These are phyloP conservation scores for Xenopus borealis DNA, from an alignment of 2,113 vertebrate species.

Conservation along the genomic window DNA sequence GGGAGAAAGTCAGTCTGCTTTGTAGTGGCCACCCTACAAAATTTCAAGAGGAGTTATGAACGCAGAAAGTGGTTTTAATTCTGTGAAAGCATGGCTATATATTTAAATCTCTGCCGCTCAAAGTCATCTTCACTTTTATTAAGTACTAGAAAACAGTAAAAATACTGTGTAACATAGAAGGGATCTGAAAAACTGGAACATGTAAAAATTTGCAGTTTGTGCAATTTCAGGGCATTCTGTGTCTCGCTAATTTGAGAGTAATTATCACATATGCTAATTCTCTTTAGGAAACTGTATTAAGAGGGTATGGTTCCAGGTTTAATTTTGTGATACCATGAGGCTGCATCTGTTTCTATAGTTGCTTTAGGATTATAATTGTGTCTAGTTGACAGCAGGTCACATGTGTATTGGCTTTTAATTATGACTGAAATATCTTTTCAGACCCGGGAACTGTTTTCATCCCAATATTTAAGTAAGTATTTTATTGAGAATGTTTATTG, in stretches of 20 bases:
- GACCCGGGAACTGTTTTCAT: conserved; percentile 60
- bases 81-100: conserved; percentile 7
- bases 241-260: conserved; percentile 57
- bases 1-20: conserved; percentile 46
- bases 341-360: conserved; percentile 59
- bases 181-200: conserved; percentile 21
- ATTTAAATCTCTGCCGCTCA: conserved; percentile 33
- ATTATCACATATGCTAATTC: conserved; percentile 48
- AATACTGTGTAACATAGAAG: too few species aligned
- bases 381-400: conserved; percentile 58
- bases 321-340: conserved; percentile 54
- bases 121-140: too few species aligned
- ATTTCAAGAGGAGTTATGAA: conserved; percentile 16
- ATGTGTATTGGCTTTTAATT: conserved; percentile 60
- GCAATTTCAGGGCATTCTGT: conserved; percentile 26
- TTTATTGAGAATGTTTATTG: neutral
- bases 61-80: conserved; percentile 43
- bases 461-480: conserved; percentile 44
- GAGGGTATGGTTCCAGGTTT: conserved; percentile 49
- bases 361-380: conserved; percentile 55
- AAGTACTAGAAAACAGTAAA: too few species aligned
- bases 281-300: conserved; percentile 56
- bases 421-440: conserved; percentile 57
- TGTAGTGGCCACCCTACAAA: conserved; percentile 25
- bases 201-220: conserved; percentile 40